Conservation (phyloP, 2,888 invertebrate genomes). For the Caenorhabditis becei region DNA sequence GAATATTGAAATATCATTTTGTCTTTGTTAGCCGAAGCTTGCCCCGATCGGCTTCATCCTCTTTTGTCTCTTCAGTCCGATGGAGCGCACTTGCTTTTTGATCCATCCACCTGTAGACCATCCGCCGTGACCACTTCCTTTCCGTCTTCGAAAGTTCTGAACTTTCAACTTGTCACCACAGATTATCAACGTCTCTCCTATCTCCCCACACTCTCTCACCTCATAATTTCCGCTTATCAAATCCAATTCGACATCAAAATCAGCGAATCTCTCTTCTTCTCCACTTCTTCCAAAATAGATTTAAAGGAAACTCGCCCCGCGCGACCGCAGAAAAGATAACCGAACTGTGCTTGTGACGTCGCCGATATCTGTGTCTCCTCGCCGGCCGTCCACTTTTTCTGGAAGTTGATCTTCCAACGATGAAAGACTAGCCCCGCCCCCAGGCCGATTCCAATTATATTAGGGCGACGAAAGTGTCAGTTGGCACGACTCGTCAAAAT, state of each 20-base stretch:
- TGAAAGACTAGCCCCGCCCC: slow-evolving; percentile 53
- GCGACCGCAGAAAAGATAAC: slow-evolving; percentile 33
- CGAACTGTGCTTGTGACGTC: slow-evolving; percentile 57
- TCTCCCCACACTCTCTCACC: slow-evolving; percentile 3
- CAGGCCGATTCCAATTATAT: slow-evolving; percentile 45
- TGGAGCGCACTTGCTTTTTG: too few relatives aligned
- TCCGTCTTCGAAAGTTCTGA: slow-evolving; percentile 18
- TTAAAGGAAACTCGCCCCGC: slow-evolving; percentile 27
- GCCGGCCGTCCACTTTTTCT: slow-evolving; percentile 6
- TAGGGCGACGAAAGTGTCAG: slow-evolving; percentile 29
- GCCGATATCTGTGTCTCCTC: slow-evolving; percentile 28
- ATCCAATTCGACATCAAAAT: slow-evolving; percentile 44
- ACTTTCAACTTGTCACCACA: slow-evolving; percentile 45
- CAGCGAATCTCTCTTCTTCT: slow-evolving; percentile 34
- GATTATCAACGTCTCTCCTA: slow-evolving; percentile 5
- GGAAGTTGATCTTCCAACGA: slow-evolving; percentile 37
- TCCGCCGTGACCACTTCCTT: not conserved
- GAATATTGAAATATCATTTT: too few relatives aligned
- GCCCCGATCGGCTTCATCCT: not conserved
- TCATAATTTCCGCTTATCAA: slow-evolving; percentile 38
- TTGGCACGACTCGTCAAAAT: slow-evolving; percentile 35
- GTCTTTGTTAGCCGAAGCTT: too few relatives aligned
- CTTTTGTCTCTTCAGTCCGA: too few relatives aligned
- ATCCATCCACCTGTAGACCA: too few relatives aligned
- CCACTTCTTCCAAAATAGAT: slow-evolving; percentile 36